Percentiles rank a stretch among this genome's conserved stretches.
Evolutionary conservation across 2,113 vertebrate species (phyloP).

Genomic region (Asarcornis scutulata): DNA sequence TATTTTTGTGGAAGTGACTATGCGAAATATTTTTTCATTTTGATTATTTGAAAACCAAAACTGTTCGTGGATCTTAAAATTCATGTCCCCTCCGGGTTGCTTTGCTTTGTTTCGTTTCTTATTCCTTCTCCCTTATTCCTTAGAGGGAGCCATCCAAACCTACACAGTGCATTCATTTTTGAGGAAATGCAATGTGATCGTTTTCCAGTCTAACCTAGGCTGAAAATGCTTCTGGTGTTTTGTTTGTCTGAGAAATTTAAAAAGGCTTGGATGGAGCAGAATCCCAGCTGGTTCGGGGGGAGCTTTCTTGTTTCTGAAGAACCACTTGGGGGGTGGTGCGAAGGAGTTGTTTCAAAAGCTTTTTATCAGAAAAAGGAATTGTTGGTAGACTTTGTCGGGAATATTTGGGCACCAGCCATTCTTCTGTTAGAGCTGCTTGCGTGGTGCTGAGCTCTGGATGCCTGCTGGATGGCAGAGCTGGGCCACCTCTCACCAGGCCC

Average conservation of each 20-base stretch:
- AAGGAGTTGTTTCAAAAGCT: not conserved
- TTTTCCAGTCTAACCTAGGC: not conserved
- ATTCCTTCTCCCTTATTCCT: conserved; percentile 29
- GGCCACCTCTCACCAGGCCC: not conserved
- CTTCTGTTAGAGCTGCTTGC: not conserved
- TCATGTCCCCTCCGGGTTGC: conserved; percentile 39
- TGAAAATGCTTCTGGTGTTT: conserved; percentile 55
- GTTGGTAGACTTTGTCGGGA: not conserved
- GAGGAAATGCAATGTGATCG: not conserved
- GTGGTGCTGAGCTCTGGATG: not conserved
- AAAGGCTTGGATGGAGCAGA: not conserved
- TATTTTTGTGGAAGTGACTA: not conserved
- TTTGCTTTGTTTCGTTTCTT: conserved; percentile 44
- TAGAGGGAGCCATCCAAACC: conserved; percentile 47
- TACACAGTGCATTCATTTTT: conserved; percentile 38
- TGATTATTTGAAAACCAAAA: conserved; percentile 42
- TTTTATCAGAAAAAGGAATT: not conserved
- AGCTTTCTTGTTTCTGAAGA: conserved; percentile 4
- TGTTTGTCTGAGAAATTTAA: conserved; percentile 33
- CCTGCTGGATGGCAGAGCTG: not conserved
- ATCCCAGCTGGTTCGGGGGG: not conserved
- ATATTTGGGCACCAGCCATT: not conserved
- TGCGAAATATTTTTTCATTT: not conserved
- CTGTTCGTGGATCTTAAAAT: conserved; percentile 56
- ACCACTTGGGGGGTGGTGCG: not conserved